phyloP scores from a whole-genome alignment of 2,113 vertebrate genomes.

The Natator depressus region DNA sequence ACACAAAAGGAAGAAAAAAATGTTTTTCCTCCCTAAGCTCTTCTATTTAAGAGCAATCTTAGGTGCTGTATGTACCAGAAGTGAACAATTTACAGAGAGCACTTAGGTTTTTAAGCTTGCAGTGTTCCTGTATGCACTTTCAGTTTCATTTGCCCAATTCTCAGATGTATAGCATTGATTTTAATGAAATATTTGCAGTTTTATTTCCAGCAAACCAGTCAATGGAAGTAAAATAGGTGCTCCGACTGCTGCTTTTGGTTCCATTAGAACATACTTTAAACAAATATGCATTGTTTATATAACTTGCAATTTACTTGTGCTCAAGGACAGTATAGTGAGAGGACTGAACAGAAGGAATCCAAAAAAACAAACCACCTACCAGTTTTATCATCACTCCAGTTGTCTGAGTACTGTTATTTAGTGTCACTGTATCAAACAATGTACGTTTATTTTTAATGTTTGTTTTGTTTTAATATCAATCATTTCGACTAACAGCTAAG shows the following conservation, averaged over 20 bases:
- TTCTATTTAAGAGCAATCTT: conserved; percentile 31
- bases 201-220: conserved; percentile 40
- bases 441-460: background rate
- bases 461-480: background rate
- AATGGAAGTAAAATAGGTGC: background rate
- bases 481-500: background rate
- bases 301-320: background rate
- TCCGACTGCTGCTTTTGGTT: conserved; percentile 20
- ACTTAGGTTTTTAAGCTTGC: conserved; percentile 20
- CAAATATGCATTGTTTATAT: background rate
- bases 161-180: conserved; percentile 13
- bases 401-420: background rate
- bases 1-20: background rate
- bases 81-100: conserved; percentile 2
- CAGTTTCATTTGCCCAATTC: conserved; percentile 47
- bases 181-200: conserved; percentile 49
- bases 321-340: background rate
- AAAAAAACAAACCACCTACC: conserved; percentile 16
- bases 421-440: background rate
- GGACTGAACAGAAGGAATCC: background rate
- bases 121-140: conserved; percentile 38
- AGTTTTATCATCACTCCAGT: background rate
- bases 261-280: conserved; percentile 18
- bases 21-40: background rate
- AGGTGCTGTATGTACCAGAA: background rate